Conservation (phyloP, 2,113 vertebrate genomes). For the Myxocyprinus asiaticus region DNA sequence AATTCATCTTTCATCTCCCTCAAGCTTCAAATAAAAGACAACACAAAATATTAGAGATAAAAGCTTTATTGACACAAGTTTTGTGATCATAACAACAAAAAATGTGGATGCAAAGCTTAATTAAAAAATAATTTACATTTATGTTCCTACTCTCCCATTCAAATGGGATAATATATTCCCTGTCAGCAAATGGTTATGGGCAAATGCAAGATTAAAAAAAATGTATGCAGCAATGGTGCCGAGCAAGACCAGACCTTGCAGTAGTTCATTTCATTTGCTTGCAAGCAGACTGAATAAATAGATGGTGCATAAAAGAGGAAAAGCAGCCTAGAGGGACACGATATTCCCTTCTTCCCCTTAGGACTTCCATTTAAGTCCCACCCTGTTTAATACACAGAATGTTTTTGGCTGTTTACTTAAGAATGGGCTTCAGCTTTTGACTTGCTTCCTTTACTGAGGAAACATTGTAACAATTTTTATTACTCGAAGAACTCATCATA, state of each 20-base stretch:
- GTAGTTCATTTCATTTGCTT: conserved; percentile 43
- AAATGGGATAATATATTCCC: background rate
- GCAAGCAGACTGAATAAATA: conserved; percentile 47
- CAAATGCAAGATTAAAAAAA: background rate
- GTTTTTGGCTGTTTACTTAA: background rate
- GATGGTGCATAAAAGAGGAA: conserved; percentile 38
- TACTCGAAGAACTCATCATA: background rate
- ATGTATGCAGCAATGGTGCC: background rate
- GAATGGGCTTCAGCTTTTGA: background rate
- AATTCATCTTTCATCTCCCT: too few relatives aligned
- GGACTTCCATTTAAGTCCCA: conserved; percentile 10
- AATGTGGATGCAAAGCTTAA: conserved; percentile 19
- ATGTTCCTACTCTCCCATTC: conserved; percentile 18
- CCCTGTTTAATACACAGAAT: background rate
- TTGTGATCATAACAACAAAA: conserved; percentile 50
- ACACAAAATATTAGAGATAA: conserved; percentile 6
- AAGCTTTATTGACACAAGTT: conserved; percentile 62
- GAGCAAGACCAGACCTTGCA: conserved; percentile 22
- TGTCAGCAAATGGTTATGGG: background rate
- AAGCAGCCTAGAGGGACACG: conserved; percentile 14
- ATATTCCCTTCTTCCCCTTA: background rate
- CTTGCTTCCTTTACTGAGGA: background rate
- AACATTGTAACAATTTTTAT: background rate
- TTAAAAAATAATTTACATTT: conserved; percentile 27
- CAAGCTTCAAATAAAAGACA: background rate